Evolutionary conservation across 2,888 invertebrate genomes (phyloP).

Genomic region (Ramazzottius varieornatus): DNA sequence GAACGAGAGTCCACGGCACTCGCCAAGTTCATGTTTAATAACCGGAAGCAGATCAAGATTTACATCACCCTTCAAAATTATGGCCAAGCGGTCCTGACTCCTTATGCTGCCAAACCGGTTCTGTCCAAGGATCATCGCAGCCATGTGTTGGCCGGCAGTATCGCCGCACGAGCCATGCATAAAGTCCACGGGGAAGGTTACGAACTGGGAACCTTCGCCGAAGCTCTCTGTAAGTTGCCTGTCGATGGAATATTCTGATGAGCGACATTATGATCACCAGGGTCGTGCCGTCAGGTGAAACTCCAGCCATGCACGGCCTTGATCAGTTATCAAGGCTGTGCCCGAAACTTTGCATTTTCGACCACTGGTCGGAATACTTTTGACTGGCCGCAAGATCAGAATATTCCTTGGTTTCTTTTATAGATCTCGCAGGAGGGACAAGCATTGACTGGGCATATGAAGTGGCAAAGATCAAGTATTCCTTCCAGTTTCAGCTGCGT

Average conservation of each 20-base stretch:
- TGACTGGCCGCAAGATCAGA: no score
- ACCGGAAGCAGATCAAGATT: constrained; percentile 11
- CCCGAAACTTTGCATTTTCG: no score
- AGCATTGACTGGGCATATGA: neutral
- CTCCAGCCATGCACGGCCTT: no score
- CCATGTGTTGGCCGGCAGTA: neutral
- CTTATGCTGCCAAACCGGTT: neutral
- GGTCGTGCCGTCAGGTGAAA: no score
- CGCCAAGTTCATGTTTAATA: constrained; percentile 9
- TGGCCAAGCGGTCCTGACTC: constrained; percentile 11
- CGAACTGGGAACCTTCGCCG: neutral
- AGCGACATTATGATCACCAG: no score
- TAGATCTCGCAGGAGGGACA: neutral
- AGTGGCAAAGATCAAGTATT: neutral
- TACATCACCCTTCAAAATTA: constrained; percentile 16
- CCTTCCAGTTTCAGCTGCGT: constrained; percentile 3
- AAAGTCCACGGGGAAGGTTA: neutral
- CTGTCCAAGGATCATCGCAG: neutral
- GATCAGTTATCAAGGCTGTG: no score
- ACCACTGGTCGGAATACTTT: no score
- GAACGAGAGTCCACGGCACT: constrained; percentile 5
- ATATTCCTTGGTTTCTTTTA: no score
- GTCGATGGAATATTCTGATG: no score
- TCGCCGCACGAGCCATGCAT: neutral
- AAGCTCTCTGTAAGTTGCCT: neutral